Percentiles rank a stretch among this genome's conserved stretches.
These are phyloP conservation scores for Myzus persicae DNA, from an alignment of 1,140 invertebrate genomes.

Conservation along the genomic window DNA sequence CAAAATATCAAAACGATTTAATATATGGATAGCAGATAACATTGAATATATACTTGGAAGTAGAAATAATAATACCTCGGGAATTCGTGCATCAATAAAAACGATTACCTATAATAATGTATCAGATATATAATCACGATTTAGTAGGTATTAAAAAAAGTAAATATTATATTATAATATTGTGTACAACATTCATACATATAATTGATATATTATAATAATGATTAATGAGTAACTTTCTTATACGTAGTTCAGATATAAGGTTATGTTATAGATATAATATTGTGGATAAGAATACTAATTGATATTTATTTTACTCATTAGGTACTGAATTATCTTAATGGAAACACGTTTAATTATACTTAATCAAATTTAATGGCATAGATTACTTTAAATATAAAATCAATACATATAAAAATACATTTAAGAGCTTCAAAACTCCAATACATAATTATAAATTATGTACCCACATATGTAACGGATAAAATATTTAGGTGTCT, in stretches of 20 bases:
- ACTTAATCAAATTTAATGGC: neutral
- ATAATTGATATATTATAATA: neutral
- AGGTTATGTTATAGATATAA: neutral
- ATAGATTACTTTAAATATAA: neutral
- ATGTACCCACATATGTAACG: neutral
- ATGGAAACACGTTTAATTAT: neutral
- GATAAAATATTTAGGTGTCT: neutral
- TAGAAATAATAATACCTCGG: neutral
- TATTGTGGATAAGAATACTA: neutral
- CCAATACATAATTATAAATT: neutral
- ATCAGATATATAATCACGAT: neutral
- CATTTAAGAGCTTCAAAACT: neutral
- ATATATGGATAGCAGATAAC: neutral
- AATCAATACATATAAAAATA: neutral
- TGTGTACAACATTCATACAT: neutral
- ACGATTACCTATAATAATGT: conserved; percentile 3
- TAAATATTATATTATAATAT: too few species aligned
- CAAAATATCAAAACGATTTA: too few species aligned
- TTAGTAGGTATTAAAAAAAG: neutral
- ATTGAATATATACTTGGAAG: neutral
- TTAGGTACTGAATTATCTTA: neutral
- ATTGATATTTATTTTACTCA: conserved; percentile 9
- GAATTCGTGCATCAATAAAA: neutral
- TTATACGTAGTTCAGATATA: neutral
- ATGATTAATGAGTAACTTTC: neutral